Conservation (phyloP, 2,888 invertebrate species). For the Euzetes globulus region DNA sequence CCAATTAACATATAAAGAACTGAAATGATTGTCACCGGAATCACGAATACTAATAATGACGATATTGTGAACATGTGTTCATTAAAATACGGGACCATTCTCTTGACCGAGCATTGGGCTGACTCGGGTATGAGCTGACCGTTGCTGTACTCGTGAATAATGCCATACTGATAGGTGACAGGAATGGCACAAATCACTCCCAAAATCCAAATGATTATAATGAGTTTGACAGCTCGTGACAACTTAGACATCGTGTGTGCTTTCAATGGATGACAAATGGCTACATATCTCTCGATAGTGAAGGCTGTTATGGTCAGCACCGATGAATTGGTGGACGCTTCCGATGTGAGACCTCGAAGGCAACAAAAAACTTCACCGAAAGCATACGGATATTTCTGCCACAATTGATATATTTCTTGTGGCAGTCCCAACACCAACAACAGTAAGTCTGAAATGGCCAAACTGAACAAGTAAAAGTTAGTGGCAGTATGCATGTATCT, state of each 20-base stretch:
- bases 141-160: constrained; percentile 47
- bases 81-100: constrained; percentile 64
- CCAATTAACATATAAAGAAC: constrained; percentile 59
- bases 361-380: constrained; percentile 70
- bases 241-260: constrained; percentile 47
- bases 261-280: constrained; percentile 74
- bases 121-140: constrained; percentile 9
- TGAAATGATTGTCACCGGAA: constrained; percentile 72
- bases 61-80: constrained; percentile 60
- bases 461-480: constrained; percentile 71
- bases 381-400: constrained; percentile 47
- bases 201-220: constrained; percentile 69
- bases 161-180: constrained; percentile 63
- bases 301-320: constrained; percentile 74
- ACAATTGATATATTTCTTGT: constrained; percentile 59
- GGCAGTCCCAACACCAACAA: constrained; percentile 70
- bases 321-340: constrained; percentile 67
- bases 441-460: constrained; percentile 71
- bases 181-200: constrained; percentile 53
- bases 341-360: constrained; percentile 67
- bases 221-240: constrained; percentile 69
- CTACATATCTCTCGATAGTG: constrained; percentile 76
- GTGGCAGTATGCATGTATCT: constrained; percentile 75
- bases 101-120: constrained; percentile 49
- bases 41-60: constrained; percentile 61